Evolutionary conservation across 1,140 invertebrate species (phyloP).

Genomic region (Cephus cinctus): DNA sequence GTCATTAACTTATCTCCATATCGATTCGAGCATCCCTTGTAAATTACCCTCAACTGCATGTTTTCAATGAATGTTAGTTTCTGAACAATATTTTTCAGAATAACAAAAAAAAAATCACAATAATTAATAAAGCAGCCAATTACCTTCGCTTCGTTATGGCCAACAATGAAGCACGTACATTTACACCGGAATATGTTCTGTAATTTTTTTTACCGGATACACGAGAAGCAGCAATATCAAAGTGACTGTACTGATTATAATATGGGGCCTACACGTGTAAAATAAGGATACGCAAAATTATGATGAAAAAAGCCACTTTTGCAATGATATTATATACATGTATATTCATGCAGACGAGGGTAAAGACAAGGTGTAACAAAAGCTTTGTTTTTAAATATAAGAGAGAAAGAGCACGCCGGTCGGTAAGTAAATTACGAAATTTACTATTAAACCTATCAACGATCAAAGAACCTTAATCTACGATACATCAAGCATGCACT

Average conservation of each 20-base stretch:
- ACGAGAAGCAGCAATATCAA: constrained; percentile 20
- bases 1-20: no score
- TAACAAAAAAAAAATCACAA: no score
- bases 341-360: constrained; percentile 51
- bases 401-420: background rate
- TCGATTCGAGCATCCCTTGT: no score
- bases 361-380: constrained; percentile 51
- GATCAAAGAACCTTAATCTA: background rate
- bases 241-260: background rate
- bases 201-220: no score
- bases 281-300: constrained; percentile 24
- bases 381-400: constrained; percentile 37
- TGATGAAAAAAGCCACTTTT: constrained; percentile 29
- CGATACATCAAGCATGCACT: background rate
- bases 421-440: constrained; percentile 25
- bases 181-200: no score
- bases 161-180: no score
- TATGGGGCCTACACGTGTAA: constrained; percentile 4
- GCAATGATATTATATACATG: constrained; percentile 40
- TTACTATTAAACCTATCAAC: background rate
- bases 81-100: no score
- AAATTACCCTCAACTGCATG: no score
- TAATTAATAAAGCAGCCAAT: no score
- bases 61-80: no score
- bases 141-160: no score